Evolutionary conservation across 2,113 vertebrate genomes (phyloP), one percentile per base, ranked within the genome.

Genomic region (Canis aureus): DNA sequence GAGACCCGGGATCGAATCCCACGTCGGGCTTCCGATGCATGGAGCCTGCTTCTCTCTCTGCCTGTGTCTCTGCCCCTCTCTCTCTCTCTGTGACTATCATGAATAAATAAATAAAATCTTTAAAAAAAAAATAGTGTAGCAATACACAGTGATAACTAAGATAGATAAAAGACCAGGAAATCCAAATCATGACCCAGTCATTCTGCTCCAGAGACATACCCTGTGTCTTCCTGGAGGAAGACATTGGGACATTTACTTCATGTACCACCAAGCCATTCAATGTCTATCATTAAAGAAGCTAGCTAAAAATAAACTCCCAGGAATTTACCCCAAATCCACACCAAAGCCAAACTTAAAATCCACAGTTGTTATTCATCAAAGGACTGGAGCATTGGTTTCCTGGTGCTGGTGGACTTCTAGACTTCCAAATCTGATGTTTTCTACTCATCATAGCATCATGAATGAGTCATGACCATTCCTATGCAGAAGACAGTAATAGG

Each of bases 381-480:
- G 7, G 2, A 32, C 32, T 35, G 19, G 1, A 78, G 60, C 51
- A 27, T 1, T 20, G 10, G 53, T 15, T 57, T 38, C 49, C 71
- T 64, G 23, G 27, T 16, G 49, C 51, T 25, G 43, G 20, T 57
- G 29, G 74, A 11, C 25, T 2, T 35, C 38, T 23, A 29, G 27
- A 55, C 25, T 32, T 66, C 53, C n/a, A 5, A 19, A 51, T 20
- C 11, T 7, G 22, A 22, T 19, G 15, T 1, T 16, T 3, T 66
- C 62, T 43, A 19, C 62, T 79, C 51, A 11, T 23, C 0, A 29
- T 0, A 22, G 32, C 17, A 11, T 22, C 2, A 2, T 2, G 17
- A 27, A 8, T 38, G 11, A 73, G 9, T 4, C 0, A 8, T 11
- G 4, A 27, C 23, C 4, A 8, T 11, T 19, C 6, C 53, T 5